Evolutionary conservation across 1,140 invertebrate genomes (phyloP).

Genomic region (Condylostylus longicornis): DNA sequence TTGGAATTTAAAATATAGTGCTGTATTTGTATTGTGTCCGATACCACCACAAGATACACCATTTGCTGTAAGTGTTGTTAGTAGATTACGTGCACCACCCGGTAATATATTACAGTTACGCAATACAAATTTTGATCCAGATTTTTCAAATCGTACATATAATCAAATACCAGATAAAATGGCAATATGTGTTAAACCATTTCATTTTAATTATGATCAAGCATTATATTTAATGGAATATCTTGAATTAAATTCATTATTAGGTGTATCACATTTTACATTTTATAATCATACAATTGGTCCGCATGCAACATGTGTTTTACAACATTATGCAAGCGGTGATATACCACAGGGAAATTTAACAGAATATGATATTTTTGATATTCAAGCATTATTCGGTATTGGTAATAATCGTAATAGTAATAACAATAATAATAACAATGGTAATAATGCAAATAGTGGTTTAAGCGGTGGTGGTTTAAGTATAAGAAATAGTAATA

Average conservation of each 20-base stretch:
- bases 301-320: constrained; percentile 54
- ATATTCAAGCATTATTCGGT: constrained; percentile 1
- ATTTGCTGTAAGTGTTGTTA: constrained; percentile 50
- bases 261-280: constrained; percentile 78
- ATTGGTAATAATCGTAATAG: constrained; percentile 11
- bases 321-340: constrained; percentile 50
- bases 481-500: not conserved
- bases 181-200: constrained; percentile 84
- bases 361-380: constrained; percentile 15
- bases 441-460: not conserved
- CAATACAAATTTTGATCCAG: constrained; percentile 36
- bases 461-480: not conserved
- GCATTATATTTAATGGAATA: constrained; percentile 77
- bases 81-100: constrained; percentile 38
- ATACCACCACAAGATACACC: constrained; percentile 46
- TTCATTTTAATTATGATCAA: constrained; percentile 80
- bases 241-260: constrained; percentile 72
- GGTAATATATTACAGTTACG: constrained; percentile 44
- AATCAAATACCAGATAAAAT: constrained; percentile 41
- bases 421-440: constrained; percentile 2
- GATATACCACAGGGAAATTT: constrained; percentile 21
- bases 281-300: constrained; percentile 87
- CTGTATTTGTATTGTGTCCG: constrained; percentile 74
- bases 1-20: constrained; percentile 87
- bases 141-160: constrained; percentile 16